A percentile compares a stretch with the other conserved stretches of the same genome.
Evolutionary conservation across 2,113 vertebrate genomes (phyloP).

Genomic region (Lichenostomus cassidix): DNA sequence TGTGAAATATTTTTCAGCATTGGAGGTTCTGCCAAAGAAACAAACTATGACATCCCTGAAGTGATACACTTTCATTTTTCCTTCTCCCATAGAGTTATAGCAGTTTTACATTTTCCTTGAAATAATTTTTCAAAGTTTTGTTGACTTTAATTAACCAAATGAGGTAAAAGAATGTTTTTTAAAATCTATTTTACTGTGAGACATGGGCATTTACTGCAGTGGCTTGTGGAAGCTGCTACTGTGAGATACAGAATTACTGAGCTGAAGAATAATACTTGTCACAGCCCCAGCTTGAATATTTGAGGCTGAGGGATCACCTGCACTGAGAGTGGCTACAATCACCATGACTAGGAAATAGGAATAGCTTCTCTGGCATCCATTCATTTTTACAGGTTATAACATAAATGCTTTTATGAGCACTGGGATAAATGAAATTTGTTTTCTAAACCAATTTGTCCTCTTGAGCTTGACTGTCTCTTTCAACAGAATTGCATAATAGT

Average conservation of each 20-base stretch:
- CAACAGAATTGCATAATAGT: neutral
- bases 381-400: slow-evolving; percentile 18
- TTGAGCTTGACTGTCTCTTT: slow-evolving; percentile 7
- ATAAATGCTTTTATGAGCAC: neutral
- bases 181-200: neutral
- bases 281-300: neutral
- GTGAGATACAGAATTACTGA: slow-evolving; percentile 33
- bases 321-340: neutral
- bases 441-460: slow-evolving; percentile 1
- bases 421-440: slow-evolving; percentile 32
- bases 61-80: neutral
- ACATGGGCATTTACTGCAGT: neutral
- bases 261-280: slow-evolving; percentile 2
- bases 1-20: neutral
- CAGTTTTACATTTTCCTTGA: neutral
- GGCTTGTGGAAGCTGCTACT: slow-evolving; percentile 20
- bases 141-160: slow-evolving; percentile 26
- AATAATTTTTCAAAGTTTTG: neutral
- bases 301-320: slow-evolving; percentile 19
- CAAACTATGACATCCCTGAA: neutral
- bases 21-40: neutral
- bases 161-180: neutral
- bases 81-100: neutral
- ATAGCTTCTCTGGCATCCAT: neutral
- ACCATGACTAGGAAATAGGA: neutral